Evolutionary conservation across 2,113 vertebrate species (phyloP).

Genomic region (Macaca fascicularis): DNA sequence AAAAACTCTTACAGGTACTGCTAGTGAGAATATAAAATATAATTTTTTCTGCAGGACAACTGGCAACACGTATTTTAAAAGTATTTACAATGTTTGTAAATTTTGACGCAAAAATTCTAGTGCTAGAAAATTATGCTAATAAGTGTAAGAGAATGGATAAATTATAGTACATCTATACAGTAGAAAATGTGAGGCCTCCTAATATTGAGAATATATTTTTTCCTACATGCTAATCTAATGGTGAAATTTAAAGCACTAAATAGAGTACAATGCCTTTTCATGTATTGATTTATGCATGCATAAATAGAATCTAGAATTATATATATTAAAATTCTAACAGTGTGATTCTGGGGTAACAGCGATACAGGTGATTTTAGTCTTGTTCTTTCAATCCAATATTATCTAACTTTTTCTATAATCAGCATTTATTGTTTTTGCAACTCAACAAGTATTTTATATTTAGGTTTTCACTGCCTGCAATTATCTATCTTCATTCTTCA

Average conservation of each 20-base stretch:
- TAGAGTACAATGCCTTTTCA: background rate
- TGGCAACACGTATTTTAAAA: background rate
- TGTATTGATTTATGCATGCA: background rate
- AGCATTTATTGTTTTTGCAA: background rate
- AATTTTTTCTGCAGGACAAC: background rate
- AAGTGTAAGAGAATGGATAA: background rate
- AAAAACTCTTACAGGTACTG: background rate
- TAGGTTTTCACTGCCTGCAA: background rate
- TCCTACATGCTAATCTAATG: background rate
- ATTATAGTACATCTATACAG: background rate
- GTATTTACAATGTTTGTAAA: background rate
- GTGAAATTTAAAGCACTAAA: background rate
- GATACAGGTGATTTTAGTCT: background rate
- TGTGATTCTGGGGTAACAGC: background rate
- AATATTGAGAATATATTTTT: background rate
- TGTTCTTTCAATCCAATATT: background rate
- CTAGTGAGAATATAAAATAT: background rate
- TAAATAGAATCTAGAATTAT: background rate
- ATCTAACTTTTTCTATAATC: background rate
- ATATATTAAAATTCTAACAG: background rate
- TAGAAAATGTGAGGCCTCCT: background rate
- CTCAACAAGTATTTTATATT: background rate
- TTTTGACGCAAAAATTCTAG: background rate
- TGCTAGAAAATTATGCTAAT: background rate
- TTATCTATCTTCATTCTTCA: background rate